These are phyloP conservation scores for Agriopis marginaria DNA, from an alignment of 2,888 invertebrate genomes.

Conservation along the genomic window DNA sequence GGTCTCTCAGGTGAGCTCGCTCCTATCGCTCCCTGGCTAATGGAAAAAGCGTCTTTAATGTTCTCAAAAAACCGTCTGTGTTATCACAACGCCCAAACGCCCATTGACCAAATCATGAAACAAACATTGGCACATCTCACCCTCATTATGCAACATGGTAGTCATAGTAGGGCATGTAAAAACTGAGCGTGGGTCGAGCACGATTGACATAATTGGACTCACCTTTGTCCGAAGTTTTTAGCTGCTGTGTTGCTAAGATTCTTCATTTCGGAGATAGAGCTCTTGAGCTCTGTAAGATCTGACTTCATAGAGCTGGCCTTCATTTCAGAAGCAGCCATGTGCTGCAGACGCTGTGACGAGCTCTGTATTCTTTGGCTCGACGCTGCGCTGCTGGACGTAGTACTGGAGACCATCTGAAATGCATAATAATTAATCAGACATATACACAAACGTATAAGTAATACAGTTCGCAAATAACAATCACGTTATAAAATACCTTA, in stretches of 20 bases:
- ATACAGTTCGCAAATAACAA: conserved; percentile 9
- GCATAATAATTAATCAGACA: conserved; percentile 31
- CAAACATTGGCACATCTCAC: conserved; percentile 58
- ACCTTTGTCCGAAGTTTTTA: conserved; percentile 81
- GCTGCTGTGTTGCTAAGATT: conserved; percentile 86
- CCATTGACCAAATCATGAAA: conserved; percentile 62
- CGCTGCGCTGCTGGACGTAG: conserved; percentile 86
- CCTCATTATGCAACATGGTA: conserved; percentile 48
- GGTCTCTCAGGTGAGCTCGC: conserved; percentile 83
- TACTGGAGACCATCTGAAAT: conserved; percentile 85
- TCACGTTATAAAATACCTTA: conserved; percentile 34
- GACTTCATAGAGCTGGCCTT: conserved; percentile 94
- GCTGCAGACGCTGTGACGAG: conserved; percentile 84
- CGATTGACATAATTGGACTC: conserved; percentile 46
- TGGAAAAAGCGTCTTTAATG: conserved; percentile 59
- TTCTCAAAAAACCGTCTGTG: conserved; percentile 55
- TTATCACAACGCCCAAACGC: conserved; percentile 63
- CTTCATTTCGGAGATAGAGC: conserved; percentile 95
- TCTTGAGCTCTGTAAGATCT: conserved; percentile 92
- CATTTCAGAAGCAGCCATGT: conserved; percentile 89
- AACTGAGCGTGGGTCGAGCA: conserved; percentile 28
- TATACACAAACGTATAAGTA: neutral
- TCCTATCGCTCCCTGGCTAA: conserved; percentile 65
- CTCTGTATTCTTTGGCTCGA: conserved; percentile 87
- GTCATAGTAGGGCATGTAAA: conserved; percentile 36